Conservation (phyloP, 23 tunicate genomes). For the Oikopleura vanhoeffeni region DNA sequence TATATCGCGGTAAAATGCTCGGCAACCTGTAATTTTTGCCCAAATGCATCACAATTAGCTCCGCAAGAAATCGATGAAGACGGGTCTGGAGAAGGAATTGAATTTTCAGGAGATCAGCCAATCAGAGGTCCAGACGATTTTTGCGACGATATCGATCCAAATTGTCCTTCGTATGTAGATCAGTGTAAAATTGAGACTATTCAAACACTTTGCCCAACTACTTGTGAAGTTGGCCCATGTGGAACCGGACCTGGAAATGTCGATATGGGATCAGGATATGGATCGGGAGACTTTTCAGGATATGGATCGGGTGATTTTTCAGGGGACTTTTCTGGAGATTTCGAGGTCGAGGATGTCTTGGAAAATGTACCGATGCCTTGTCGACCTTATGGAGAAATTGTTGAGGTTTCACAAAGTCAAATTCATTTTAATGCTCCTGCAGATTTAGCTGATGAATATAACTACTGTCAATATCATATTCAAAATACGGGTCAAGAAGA, state of each 20-base stretch:
- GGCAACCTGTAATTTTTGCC: not conserved
- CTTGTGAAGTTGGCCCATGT: not conserved
- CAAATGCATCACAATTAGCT: not conserved
- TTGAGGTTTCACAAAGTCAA: not conserved
- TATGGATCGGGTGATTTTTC: not conserved
- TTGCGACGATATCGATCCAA: not conserved
- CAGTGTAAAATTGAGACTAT: not conserved
- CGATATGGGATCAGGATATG: not conserved
- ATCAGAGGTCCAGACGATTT: not conserved
- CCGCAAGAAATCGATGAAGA: not conserved
- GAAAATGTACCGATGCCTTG: not conserved
- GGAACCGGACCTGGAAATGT: not conserved
- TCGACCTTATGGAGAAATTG: not conserved
- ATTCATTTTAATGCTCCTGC: not conserved
- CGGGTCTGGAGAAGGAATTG: not conserved
- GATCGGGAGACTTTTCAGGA: not conserved
- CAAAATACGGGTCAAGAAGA: not conserved
- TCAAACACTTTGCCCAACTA: constrained; percentile 11
- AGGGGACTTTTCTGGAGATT: not conserved
- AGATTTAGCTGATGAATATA: not conserved
- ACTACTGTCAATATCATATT: not conserved
- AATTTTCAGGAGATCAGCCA: not conserved
- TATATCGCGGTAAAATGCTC: not conserved
- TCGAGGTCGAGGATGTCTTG: not conserved
- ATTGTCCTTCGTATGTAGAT: not conserved